A percentile compares a stretch with the other conserved stretches of the same genome.
Conservation (phyloP, 53 echinoderm and acorn worm species). For the Echinarachnius parma region DNA sequence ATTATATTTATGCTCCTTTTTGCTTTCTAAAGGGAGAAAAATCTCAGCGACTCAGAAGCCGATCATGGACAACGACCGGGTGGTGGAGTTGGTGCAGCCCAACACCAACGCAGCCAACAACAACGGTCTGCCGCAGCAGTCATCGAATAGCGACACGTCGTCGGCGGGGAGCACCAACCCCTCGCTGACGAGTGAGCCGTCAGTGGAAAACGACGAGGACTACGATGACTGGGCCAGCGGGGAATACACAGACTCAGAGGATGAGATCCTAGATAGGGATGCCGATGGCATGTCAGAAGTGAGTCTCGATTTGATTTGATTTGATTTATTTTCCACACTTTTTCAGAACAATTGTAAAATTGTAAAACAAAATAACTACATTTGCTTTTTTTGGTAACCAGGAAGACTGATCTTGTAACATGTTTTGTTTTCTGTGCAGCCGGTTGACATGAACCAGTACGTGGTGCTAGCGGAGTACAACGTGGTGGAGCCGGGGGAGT, state of each 20-base stretch:
- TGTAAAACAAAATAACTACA: too few relatives aligned
- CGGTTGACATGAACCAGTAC: constrained; percentile 84
- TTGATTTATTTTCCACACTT: too few relatives aligned
- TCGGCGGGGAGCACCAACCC: constrained; percentile 62
- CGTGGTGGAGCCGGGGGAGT: constrained; percentile 82
- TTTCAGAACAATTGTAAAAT: too few relatives aligned
- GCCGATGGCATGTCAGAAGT: constrained; percentile 31
- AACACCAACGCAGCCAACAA: constrained; percentile 55
- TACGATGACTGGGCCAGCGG: constrained; percentile 78
- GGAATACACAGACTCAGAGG: constrained; percentile 91
- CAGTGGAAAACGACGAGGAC: constrained; percentile 71
- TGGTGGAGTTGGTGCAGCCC: constrained; percentile 11
- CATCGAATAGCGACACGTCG: constrained; percentile 83
- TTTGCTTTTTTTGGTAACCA: too few relatives aligned
- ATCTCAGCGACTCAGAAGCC: constrained; percentile 33
- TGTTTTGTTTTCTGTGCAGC: constrained; percentile 42
- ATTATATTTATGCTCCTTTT: too few relatives aligned
- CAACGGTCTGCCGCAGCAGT: constrained; percentile 64
- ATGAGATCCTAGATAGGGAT: constrained; percentile 69
- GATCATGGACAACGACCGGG: constrained; percentile 31
- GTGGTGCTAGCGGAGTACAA: constrained; percentile 95
- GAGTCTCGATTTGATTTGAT: too few relatives aligned
- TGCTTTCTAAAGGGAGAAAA: constrained; percentile 26
- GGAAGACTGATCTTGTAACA: too few relatives aligned
- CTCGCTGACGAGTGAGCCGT: constrained; percentile 77